phyloP scores from a whole-genome alignment of 2,113 vertebrate genomes.

The Pyrgilauda ruficollis region DNA sequence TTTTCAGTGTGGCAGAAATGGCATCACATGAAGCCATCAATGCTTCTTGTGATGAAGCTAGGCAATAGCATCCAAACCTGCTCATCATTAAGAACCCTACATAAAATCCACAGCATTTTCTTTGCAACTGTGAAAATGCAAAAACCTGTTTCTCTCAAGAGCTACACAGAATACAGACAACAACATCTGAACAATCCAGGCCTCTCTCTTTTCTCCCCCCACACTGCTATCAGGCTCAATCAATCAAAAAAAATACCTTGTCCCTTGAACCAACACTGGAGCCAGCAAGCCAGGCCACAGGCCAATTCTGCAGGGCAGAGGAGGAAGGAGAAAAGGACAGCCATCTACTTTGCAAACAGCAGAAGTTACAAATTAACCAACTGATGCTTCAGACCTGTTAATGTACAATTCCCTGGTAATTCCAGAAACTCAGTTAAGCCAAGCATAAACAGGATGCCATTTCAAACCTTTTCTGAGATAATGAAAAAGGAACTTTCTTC shows the following conservation, averaged over 20 bases:
- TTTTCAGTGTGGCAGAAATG: neutral
- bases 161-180: neutral
- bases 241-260: neutral
- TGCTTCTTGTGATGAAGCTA: too few relatives aligned
- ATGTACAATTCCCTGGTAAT: slow-evolving; percentile 68
- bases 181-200: neutral
- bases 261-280: neutral
- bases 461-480: neutral
- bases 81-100: neutral
- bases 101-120: neutral
- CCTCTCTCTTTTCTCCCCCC: neutral
- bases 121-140: neutral
- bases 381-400: slow-evolving; percentile 69
- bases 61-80: neutral
- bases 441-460: neutral
- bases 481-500: neutral
- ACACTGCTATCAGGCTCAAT: neutral
- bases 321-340: slow-evolving; percentile 44
- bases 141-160: neutral
- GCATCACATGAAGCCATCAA: neutral
- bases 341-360: slow-evolving; percentile 57
- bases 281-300: neutral
- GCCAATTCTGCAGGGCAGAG: neutral
- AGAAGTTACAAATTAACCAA: slow-evolving; percentile 77
- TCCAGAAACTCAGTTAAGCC: slow-evolving; percentile 50